phyloP scores from a whole-genome alignment of 2,113 vertebrate species.

The Vidua chalybeata region DNA sequence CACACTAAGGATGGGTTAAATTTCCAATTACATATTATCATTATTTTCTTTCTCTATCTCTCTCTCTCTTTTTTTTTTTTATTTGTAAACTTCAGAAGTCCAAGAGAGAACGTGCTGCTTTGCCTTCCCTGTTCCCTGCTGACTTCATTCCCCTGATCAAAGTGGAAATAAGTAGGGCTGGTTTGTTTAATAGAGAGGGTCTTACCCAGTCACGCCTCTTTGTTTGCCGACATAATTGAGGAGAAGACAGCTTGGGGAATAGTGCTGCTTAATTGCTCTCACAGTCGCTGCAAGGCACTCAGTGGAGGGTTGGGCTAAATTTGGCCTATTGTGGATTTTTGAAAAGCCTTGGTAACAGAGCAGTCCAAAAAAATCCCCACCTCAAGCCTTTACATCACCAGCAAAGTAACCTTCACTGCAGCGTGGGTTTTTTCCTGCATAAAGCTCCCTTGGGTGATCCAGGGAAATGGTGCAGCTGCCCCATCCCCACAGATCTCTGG shows the following conservation, averaged over 20 bases:
- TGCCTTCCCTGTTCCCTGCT: constrained; percentile 10
- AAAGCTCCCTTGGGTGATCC: background rate
- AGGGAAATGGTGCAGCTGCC: background rate
- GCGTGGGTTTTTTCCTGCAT: background rate
- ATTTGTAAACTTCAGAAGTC: background rate
- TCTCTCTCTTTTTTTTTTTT: background rate
- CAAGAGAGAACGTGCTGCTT: background rate
- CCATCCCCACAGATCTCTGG: fast-evolving
- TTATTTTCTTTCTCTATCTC: background rate
- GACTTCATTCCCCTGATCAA: constrained; percentile 43
- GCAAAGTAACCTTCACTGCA: constrained; percentile 20
- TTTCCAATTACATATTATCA: background rate
- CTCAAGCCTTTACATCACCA: background rate
- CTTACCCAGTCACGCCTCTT: constrained; percentile 42
- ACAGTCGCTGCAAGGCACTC: background rate
- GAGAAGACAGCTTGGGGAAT: constrained; percentile 52
- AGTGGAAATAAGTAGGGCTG: constrained; percentile 40
- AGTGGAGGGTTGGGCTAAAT: background rate
- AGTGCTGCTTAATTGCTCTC: constrained; percentile 56
- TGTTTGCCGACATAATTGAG: constrained; percentile 50
- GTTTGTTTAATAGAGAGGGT: constrained; percentile 45
- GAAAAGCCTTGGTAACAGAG: background rate
- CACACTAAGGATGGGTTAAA: background rate
- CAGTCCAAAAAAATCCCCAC: background rate
- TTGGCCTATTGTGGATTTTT: constrained; percentile 16